Base-by-base conservation (phyloP, 2,888 invertebrate genomes). In the Morpho helenor region DNA sequence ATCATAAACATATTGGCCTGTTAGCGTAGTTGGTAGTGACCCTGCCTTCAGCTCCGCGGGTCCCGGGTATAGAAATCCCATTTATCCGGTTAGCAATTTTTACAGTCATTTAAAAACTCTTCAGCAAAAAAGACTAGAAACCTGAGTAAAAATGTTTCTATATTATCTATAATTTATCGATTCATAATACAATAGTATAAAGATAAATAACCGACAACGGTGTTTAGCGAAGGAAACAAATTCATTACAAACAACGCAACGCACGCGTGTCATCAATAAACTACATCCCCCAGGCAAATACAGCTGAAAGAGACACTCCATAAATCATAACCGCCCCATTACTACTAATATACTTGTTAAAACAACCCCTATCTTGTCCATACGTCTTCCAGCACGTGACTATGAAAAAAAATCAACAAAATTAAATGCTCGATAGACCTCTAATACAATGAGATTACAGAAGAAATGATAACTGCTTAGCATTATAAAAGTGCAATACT, bases 301-400 rank as follows among this genome's bases (percentile, higher is more conserved):
- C 81, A 80, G 76, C 81, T 89, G 89, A 75, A 79, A 80, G 76
- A 86, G 89, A 88, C 89, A 83, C 79, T 75, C 79, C 79, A 89
- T 90, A 87, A 87, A 89, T 90, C 90, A 90, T 85, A 76, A 74
- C 73, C 77, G 79, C 89, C 87, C 89, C 72, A 85, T 85, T 80
- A 83, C 79, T 72, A 74, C 82, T 89, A 89, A 89, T 89, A 87
- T 82, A 87, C 79, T 86, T 88, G 89, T 90, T 88, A 86, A 84
- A 88, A 88, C 87, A 88, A 86, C 89, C 89, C 83, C 80, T 89
- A 83, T 88, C 90, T 89, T 80, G 84, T 87, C 85, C 68, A 72
- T 74, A 68, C 70, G 73, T 78, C 82, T 77, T 80, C 72, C 68
- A 72, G 74, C 80, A 79, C 81, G 80, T 80, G 80, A 68, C 81